These are phyloP conservation scores for Cochlearius cochlearius DNA, from an alignment of 2,113 vertebrate species.

Conservation along the genomic window DNA sequence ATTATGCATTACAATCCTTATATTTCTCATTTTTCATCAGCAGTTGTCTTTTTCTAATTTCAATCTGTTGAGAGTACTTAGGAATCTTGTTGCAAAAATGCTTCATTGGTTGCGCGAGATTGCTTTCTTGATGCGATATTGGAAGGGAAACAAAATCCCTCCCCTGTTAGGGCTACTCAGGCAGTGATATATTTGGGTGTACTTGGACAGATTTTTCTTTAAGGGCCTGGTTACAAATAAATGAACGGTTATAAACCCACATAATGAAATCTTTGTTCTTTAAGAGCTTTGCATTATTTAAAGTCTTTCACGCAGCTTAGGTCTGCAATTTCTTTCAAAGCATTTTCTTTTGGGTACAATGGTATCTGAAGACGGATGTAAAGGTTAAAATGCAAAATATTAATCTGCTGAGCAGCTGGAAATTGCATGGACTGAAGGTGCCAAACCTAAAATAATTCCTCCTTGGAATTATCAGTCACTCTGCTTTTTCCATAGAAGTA, in stretches of 20 bases:
- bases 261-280: conserved; percentile 20
- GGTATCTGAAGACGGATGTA: not conserved
- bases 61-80: not conserved
- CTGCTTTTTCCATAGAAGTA: not conserved
- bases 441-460: not conserved
- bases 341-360: not conserved
- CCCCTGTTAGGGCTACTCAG: not conserved
- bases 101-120: not conserved
- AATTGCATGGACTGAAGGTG: not conserved
- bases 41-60: not conserved
- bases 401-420: not conserved
- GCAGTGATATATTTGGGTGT: not conserved
- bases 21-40: not conserved
- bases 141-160: not conserved
- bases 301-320: not conserved
- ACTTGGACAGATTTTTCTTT: not conserved
- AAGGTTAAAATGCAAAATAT: conserved; percentile 18
- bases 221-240: not conserved
- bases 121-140: not conserved
- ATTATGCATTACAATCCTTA: not conserved
- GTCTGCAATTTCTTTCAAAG: not conserved
- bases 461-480: not conserved
- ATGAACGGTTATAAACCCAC: conserved; percentile 6
- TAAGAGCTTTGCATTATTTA: conserved; percentile 16
- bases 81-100: not conserved